Percentiles rank a stretch among this genome's conserved stretches.
Evolutionary conservation across 2,888 invertebrate species (phyloP).

Genomic region (Acanthosepion lycidas): DNA sequence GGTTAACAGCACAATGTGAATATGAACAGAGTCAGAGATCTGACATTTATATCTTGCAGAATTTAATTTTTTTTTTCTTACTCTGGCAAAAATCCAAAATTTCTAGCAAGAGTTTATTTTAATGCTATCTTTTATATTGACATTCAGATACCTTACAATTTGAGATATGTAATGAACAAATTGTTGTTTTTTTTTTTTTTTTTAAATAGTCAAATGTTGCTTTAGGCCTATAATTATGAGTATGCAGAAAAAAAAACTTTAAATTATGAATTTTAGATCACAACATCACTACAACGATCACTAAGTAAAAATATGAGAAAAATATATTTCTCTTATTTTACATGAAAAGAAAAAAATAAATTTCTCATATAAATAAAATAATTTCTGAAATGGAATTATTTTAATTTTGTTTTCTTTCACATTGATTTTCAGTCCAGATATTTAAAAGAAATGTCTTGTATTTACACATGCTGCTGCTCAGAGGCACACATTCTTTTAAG

Average conservation of each 20-base stretch:
- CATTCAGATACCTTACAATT: no score
- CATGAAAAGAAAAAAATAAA: not conserved
- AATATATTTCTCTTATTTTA: not conserved
- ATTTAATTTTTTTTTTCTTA: no score
- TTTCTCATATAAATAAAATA: not conserved
- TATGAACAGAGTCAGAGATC: no score
- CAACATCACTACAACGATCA: not conserved
- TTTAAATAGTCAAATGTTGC: not conserved
- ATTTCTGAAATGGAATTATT: not conserved
- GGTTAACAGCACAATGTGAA: no score
- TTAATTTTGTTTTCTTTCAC: not conserved
- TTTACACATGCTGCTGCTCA: not conserved
- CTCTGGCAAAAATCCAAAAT: no score
- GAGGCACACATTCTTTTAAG: not conserved
- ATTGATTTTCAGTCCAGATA: not conserved
- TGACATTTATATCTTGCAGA: no score
- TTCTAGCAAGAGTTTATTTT: no score
- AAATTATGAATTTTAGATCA: not conserved
- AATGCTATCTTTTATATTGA: no score
- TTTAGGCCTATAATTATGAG: not conserved
- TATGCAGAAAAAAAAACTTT: not conserved
- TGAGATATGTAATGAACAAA: not conserved
- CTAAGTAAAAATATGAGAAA: not conserved
- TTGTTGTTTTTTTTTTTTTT: not conserved
- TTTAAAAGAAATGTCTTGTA: not conserved